Conservation (phyloP, 2,888 invertebrate species). For the Synanthedon formicaeformis region DNA sequence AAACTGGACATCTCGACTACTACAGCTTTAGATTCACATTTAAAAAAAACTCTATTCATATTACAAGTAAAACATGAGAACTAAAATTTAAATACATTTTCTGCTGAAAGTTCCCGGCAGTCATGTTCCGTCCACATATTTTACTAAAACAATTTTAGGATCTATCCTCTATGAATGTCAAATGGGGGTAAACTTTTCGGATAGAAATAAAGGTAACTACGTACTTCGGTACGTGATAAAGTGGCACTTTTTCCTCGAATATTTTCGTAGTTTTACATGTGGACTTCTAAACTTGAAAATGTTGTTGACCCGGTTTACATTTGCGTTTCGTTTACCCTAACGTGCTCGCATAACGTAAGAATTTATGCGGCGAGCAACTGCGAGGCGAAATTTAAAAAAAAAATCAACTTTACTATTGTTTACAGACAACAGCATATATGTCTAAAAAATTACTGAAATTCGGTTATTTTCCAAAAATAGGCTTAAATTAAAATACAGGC, state of each 20-base stretch:
- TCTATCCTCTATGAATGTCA: constrained; percentile 34
- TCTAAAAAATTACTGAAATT: too few relatives aligned
- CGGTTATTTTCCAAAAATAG: too few relatives aligned
- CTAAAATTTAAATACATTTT: not conserved
- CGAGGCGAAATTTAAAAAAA: too few relatives aligned
- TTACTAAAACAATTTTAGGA: constrained; percentile 29
- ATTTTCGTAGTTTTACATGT: constrained; percentile 1
- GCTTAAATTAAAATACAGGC: too few relatives aligned
- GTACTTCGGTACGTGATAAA: constrained; percentile 26
- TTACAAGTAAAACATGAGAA: not conserved
- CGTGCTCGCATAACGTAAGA: too few relatives aligned
- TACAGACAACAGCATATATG: too few relatives aligned
- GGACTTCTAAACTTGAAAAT: not conserved
- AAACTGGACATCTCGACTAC: too few relatives aligned
- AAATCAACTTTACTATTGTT: too few relatives aligned
- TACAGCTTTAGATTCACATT: too few relatives aligned
- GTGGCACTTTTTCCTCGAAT: constrained; percentile 4
- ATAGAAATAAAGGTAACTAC: constrained; percentile 26
- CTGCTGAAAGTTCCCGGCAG: not conserved
- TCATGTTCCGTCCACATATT: constrained; percentile 14
- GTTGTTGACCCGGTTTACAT: not conserved
- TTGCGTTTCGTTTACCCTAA: not conserved
- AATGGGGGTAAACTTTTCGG: constrained; percentile 31
- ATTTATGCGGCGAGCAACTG: too few relatives aligned
- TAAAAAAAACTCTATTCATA: too few relatives aligned